These are phyloP conservation scores for Otolemur garnettii DNA, from an alignment of 2,113 vertebrate species.

Conservation along the genomic window DNA sequence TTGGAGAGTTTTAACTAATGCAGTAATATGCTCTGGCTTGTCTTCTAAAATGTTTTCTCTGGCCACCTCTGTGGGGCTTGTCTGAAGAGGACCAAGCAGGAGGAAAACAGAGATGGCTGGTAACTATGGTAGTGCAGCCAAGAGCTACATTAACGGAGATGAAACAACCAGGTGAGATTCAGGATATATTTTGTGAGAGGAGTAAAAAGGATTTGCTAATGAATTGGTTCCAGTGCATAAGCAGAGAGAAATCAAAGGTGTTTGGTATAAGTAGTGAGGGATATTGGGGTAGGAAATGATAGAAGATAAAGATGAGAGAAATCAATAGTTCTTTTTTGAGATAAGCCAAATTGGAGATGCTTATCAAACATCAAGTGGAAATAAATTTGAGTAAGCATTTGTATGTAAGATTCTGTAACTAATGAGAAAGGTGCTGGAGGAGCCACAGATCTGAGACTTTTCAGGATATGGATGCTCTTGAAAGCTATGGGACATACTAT, in stretches of 20 bases:
- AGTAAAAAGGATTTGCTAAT: background rate
- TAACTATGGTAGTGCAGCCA: background rate
- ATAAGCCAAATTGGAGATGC: background rate
- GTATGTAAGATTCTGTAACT: background rate
- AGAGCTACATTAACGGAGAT: background rate
- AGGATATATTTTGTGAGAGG: background rate
- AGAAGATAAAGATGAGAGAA: background rate
- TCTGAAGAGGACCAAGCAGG: background rate
- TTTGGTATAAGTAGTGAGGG: background rate
- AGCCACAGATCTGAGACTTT: slow-evolving; percentile 7
- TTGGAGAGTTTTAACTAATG: background rate
- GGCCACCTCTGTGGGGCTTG: background rate
- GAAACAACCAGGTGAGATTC: background rate
- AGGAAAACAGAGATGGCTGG: background rate
- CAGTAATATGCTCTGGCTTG: background rate
- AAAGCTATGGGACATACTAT: background rate
- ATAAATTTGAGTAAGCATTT: slow-evolving; percentile 47
- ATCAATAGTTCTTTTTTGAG: slow-evolving; percentile 53
- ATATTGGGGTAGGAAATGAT: background rate
- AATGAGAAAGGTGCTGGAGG: background rate
- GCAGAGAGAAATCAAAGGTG: background rate
- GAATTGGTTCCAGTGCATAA: background rate
- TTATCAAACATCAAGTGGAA: background rate
- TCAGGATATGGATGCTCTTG: slow-evolving; percentile 52
- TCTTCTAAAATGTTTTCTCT: background rate